Conservation (phyloP, 1,140 invertebrate genomes). For the Drosophila varians region DNA sequence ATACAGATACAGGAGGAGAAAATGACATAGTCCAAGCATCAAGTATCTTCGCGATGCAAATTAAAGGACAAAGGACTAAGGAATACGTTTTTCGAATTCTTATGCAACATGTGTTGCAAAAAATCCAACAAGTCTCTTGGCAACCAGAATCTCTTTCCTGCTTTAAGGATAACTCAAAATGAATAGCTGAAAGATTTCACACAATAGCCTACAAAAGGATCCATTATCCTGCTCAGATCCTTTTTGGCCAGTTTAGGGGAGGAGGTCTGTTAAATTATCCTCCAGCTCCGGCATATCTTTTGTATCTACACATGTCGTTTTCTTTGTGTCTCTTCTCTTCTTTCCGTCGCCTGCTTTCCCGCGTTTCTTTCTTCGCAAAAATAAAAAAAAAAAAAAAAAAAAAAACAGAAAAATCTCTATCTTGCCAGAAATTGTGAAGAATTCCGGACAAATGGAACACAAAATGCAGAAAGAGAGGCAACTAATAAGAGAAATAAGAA, state of each 20-base stretch:
- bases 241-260: neutral
- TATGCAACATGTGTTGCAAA: slow-evolving; percentile 58
- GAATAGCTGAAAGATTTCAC: neutral
- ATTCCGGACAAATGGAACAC: slow-evolving; percentile 1
- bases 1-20: slow-evolving; percentile 9
- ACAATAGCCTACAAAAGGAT: neutral
- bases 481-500: neutral
- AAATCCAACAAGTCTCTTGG: neutral
- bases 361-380: slow-evolving; percentile 34
- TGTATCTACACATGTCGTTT: slow-evolving; percentile 42
- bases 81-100: too few relatives aligned
- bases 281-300: neutral
- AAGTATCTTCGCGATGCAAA: slow-evolving; percentile 41
- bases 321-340: neutral
- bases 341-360: slow-evolving; percentile 3
- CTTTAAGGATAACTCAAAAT: neutral
- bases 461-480: neutral
- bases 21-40: slow-evolving; percentile 63
- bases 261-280: neutral
- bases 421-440: slow-evolving; percentile 10
- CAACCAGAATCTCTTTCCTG: too few relatives aligned
- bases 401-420: slow-evolving; percentile 17
- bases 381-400: slow-evolving; percentile 6
- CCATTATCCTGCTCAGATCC: neutral
- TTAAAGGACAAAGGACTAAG: neutral